Conservation (phyloP, 2,113 vertebrate species). For the Cranoglanis bouderius region DNA sequence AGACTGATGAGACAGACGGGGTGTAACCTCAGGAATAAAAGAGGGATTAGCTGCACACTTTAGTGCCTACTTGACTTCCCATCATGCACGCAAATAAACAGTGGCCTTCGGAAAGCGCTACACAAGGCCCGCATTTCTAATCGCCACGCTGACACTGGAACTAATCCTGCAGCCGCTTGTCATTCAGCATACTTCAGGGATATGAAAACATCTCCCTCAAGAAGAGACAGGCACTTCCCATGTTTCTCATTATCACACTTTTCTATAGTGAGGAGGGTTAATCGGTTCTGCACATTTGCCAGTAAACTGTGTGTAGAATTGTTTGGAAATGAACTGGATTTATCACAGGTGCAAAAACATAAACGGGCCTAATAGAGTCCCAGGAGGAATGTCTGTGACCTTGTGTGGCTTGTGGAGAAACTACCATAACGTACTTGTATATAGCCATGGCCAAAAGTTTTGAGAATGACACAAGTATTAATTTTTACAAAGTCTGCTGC, state of each 20-base stretch:
- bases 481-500: no score
- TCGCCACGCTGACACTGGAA: slow-evolving; percentile 57
- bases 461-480: no score
- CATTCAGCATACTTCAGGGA: slow-evolving; percentile 42
- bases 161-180: slow-evolving; percentile 55
- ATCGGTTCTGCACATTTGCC: slow-evolving; percentile 35
- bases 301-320: slow-evolving; percentile 25
- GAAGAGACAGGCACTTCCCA: slow-evolving; percentile 36
- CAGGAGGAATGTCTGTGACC: slow-evolving; percentile 7
- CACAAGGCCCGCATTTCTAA: slow-evolving; percentile 61
- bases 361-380: neutral
- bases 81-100: slow-evolving; percentile 74
- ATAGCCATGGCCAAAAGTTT: no score
- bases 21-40: slow-evolving; percentile 75
- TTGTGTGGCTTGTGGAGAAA: neutral
- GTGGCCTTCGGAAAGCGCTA: slow-evolving; percentile 53
- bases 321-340: slow-evolving; percentile 38
- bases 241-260: slow-evolving; percentile 45
- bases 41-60: slow-evolving; percentile 74
- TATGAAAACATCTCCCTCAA: slow-evolving; percentile 40
- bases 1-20: slow-evolving; percentile 61
- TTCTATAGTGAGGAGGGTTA: slow-evolving; percentile 36
- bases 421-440: neutral
- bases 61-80: slow-evolving; percentile 61
- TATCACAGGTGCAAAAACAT: slow-evolving; percentile 24